Conservation (phyloP, 1,140 invertebrate genomes). For the Batillaria attramentaria region DNA sequence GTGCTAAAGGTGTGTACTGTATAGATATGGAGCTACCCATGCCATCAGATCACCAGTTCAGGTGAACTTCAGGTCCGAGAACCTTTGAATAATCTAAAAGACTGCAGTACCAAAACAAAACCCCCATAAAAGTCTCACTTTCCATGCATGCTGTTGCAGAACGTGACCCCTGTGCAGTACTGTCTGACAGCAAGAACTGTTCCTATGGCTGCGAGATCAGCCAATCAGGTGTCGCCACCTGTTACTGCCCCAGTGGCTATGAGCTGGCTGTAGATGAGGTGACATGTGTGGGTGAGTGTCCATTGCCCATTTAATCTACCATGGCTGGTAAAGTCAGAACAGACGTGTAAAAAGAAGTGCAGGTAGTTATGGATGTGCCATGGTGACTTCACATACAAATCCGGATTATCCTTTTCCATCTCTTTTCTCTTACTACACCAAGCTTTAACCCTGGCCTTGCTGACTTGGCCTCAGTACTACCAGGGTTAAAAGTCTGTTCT, state of each 20-base stretch:
- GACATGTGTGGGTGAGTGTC: constrained; percentile 14
- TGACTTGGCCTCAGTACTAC: too few species aligned
- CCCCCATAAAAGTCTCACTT: not conserved
- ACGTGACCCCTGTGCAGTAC: not conserved
- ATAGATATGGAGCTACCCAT: not conserved
- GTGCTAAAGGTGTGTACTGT: too few species aligned
- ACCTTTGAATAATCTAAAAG: not conserved
- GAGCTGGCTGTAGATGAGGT: not conserved
- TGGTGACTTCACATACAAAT: too few species aligned
- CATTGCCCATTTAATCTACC: too few species aligned
- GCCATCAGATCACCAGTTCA: not conserved
- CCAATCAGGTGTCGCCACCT: not conserved
- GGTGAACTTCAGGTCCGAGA: not conserved
- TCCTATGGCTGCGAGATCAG: constrained; percentile 4
- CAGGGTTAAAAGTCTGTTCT: too few species aligned
- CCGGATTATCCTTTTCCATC: too few species aligned
- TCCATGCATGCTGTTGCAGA: not conserved
- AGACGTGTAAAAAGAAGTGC: too few species aligned
- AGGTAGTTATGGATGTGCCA: too few species aligned
- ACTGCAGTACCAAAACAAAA: not conserved
- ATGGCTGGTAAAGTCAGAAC: too few species aligned
- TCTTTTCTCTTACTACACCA: too few species aligned
- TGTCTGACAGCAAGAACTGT: not conserved
- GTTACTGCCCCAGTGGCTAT: constrained; percentile 21
- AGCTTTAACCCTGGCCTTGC: too few species aligned